Evolutionary conservation across 2,797 vertebrate genomes (phyloP).

Genomic region (Gambelia wislizenii): DNA sequence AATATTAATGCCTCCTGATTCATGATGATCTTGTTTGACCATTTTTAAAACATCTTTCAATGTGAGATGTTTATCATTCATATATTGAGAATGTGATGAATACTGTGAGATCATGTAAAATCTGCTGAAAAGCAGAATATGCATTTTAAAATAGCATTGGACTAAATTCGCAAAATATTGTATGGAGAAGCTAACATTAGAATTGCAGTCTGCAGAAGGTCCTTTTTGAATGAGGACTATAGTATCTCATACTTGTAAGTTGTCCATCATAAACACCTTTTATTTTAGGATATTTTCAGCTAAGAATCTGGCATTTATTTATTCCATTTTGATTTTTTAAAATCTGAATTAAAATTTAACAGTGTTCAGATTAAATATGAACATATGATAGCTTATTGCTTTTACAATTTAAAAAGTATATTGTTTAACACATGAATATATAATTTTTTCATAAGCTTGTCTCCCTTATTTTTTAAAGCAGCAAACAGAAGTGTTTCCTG

Average conservation of each 20-base stretch:
- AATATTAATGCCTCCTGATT: not conserved
- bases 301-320: constrained; percentile 5
- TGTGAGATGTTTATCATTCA: not conserved
- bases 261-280: accelerated
- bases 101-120: not conserved
- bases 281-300: not conserved
- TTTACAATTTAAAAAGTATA: not conserved
- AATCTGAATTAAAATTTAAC: not conserved
- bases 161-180: not conserved
- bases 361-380: not conserved
- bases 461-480: constrained; percentile 22
- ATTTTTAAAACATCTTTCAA: not conserved
- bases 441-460: not conserved
- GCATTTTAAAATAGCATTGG: not conserved
- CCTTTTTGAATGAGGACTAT: not conserved
- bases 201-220: constrained; percentile 8
- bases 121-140: not conserved
- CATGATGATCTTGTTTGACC: not conserved
- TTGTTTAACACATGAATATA: not conserved
- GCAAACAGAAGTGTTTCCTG: constrained; percentile 35
- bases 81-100: not conserved
- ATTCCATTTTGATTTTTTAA: not conserved
- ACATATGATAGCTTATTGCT: not conserved
- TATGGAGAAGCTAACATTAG: not conserved
- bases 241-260: not conserved